Conservation (phyloP, 2,797 vertebrate species). For the Rhabdomys pumilio region DNA sequence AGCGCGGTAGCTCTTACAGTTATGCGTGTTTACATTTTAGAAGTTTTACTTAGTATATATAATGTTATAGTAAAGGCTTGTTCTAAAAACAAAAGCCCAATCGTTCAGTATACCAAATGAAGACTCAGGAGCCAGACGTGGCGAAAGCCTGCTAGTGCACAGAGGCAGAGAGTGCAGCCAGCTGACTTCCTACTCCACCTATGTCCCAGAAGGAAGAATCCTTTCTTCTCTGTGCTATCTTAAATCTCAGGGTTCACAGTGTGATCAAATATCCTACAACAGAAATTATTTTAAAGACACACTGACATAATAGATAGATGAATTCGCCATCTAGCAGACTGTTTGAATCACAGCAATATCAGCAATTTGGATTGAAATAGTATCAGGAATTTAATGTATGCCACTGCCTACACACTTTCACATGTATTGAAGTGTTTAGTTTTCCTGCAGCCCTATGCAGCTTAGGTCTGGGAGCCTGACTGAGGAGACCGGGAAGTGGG, state of each 20-base stretch:
- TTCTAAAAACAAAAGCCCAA: background rate
- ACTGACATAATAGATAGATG: background rate
- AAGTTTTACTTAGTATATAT: background rate
- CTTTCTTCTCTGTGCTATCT: background rate
- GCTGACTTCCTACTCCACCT: background rate
- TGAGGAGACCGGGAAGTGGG: background rate
- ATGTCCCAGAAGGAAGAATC: background rate
- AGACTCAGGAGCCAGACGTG: background rate
- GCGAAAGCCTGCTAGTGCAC: background rate
- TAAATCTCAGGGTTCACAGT: background rate
- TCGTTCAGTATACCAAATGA: background rate
- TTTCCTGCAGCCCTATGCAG: background rate
- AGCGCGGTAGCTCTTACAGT: background rate
- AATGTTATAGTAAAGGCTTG: background rate
- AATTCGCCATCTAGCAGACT: background rate
- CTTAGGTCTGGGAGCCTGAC: background rate
- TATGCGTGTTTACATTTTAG: background rate
- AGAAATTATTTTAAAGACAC: background rate
- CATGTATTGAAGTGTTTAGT: background rate
- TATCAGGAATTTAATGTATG: background rate
- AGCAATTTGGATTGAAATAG: background rate
- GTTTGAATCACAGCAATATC: slow-evolving; percentile 15
- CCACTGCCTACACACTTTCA: background rate
- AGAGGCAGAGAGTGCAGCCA: background rate
- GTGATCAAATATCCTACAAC: background rate